These are phyloP conservation scores for Elysia crispata DNA, from an alignment of 2,888 invertebrate species.

Conservation along the genomic window DNA sequence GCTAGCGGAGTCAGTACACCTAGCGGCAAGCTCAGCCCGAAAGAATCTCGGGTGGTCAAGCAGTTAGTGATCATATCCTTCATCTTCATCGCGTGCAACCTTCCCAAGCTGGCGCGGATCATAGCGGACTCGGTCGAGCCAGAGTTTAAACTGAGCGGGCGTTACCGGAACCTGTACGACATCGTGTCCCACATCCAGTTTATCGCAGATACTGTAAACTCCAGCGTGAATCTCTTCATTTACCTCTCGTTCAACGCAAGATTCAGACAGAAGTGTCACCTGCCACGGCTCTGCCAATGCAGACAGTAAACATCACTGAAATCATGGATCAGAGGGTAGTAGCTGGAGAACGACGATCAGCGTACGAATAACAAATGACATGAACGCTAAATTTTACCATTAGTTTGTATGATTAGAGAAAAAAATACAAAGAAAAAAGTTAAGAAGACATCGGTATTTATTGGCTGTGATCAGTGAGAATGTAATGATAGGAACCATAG, in stretches of 20 bases:
- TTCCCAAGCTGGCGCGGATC: conserved; percentile 25
- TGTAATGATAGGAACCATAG: too few relatives aligned
- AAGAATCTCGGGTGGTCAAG: conserved; percentile 22
- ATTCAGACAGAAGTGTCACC: not conserved
- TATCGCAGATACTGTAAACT: not conserved
- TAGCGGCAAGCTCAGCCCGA: not conserved
- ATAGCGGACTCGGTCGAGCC: not conserved
- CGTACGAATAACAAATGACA: too few relatives aligned
- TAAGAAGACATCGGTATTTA: too few relatives aligned
- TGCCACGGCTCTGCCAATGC: too few relatives aligned
- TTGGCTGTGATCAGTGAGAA: too few relatives aligned
- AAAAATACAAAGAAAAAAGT: too few relatives aligned
- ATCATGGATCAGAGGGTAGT: too few relatives aligned
- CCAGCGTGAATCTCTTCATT: not conserved
- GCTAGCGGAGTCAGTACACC: too few relatives aligned
- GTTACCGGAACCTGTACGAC: conserved; percentile 19
- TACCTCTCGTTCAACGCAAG: not conserved
- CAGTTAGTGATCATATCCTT: conserved; percentile 17
- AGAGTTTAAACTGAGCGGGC: conserved; percentile 6
- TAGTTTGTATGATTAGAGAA: too few relatives aligned
- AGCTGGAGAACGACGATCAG: too few relatives aligned
- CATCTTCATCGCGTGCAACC: conserved; percentile 30
- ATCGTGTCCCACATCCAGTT: not conserved
- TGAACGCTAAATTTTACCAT: too few relatives aligned
- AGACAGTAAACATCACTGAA: too few relatives aligned